A percentile compares a stretch with the other conserved stretches of the same genome.
Evolutionary conservation across 2,888 invertebrate genomes (phyloP).

Genomic region (Sympetrum striolatum): DNA sequence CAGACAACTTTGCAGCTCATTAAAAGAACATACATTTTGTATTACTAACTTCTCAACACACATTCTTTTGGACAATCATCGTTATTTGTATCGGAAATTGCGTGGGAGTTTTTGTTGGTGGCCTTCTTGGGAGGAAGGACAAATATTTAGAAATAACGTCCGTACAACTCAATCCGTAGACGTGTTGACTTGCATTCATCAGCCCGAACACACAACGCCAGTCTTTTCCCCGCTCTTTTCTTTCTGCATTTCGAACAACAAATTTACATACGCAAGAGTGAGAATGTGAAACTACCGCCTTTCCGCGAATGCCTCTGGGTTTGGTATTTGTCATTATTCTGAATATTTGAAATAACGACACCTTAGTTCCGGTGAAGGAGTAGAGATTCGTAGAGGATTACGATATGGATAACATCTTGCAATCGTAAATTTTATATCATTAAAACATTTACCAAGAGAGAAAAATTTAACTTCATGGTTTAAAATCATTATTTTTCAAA

Average conservation of each 20-base stretch:
- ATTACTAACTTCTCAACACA: too few relatives aligned
- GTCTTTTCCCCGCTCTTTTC: background rate
- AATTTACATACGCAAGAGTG: background rate
- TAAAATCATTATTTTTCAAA: too few relatives aligned
- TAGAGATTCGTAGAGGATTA: background rate
- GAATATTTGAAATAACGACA: background rate
- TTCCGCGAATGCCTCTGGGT: background rate
- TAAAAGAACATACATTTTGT: too few relatives aligned
- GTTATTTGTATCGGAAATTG: too few relatives aligned
- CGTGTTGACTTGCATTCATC: background rate
- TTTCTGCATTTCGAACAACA: background rate
- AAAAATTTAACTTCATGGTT: too few relatives aligned
- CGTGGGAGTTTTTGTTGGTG: background rate
- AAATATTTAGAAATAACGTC: background rate
- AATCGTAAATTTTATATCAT: too few relatives aligned
- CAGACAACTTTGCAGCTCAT: too few relatives aligned
- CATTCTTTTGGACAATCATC: too few relatives aligned
- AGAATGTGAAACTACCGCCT: background rate
- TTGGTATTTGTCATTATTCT: background rate
- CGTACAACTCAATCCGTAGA: background rate
- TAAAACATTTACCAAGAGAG: too few relatives aligned
- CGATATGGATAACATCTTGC: background rate
- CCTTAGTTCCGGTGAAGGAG: background rate
- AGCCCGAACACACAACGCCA: background rate
- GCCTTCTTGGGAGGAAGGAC: background rate